Evolutionary conservation across 2,113 vertebrate species (phyloP).

Genomic region (Ia io): DNA sequence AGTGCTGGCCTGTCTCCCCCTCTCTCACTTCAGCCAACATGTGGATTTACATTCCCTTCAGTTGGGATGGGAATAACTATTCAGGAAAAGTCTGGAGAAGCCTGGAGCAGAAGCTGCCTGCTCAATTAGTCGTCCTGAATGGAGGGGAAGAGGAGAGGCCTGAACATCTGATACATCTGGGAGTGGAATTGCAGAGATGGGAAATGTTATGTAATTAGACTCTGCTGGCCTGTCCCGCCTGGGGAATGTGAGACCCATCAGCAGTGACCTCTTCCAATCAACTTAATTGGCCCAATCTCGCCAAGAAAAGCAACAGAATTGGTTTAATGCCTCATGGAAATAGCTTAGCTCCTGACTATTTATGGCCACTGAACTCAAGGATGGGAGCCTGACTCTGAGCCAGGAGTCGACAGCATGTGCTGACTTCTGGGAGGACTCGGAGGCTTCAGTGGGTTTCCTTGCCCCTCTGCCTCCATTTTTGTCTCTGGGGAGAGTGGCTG

Average conservation of each 20-base stretch:
- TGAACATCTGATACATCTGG: constrained; percentile 51
- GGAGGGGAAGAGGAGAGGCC: constrained; percentile 9
- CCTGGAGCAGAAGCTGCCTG: neutral
- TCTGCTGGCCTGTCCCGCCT: constrained; percentile 61
- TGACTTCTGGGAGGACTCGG: constrained; percentile 46
- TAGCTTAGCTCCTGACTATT: constrained; percentile 76
- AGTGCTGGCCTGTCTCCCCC: neutral
- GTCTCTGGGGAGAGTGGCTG: constrained; percentile 4
- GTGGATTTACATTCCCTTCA: neutral
- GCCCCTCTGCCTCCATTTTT: neutral
- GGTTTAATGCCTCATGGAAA: constrained; percentile 78
- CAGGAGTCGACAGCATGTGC: constrained; percentile 52
- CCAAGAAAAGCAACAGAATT: constrained; percentile 78
- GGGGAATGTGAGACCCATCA: constrained; percentile 70
- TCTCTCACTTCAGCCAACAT: neutral
- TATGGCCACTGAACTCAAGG: constrained; percentile 74
- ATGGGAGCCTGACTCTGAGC: constrained; percentile 64
- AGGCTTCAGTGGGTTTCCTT: neutral
- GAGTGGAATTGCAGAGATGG: constrained; percentile 53
- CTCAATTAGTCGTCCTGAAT: constrained; percentile 14
- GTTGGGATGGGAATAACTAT: neutral
- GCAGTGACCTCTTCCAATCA: constrained; percentile 77
- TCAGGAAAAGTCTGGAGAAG: constrained; percentile 39
- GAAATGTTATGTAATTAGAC: constrained; percentile 74
- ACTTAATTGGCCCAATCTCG: constrained; percentile 76